Evolutionary conservation across 1,140 invertebrate species (phyloP).

Genomic region (Ceratina calcarata): DNA sequence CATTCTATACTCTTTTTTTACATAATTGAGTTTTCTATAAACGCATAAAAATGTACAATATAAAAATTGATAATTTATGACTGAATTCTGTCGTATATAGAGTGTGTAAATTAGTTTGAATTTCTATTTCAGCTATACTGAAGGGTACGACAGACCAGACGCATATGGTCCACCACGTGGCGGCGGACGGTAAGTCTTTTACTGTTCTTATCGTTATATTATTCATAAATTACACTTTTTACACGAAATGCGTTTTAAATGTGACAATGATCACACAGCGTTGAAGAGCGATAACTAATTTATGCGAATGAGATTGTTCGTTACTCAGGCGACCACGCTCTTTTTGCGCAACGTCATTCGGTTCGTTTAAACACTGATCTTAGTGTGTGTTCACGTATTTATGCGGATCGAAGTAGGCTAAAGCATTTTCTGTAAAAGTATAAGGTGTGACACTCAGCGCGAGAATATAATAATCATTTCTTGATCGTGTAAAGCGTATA

Average conservation of each 20-base stretch:
- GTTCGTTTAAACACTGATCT: conserved; percentile 42
- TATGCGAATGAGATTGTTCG: conserved; percentile 57
- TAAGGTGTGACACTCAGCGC: conserved; percentile 76
- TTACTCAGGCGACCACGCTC: conserved; percentile 50
- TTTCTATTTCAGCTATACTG: conserved; percentile 60
- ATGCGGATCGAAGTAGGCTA: conserved; percentile 63
- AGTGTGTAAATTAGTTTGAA: not conserved
- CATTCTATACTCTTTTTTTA: too few species aligned
- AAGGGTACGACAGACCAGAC: conserved; percentile 78
- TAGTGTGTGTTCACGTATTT: conserved; percentile 40
- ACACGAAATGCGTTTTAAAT: conserved; percentile 64
- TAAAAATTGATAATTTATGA: too few species aligned
- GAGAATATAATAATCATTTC: conserved; percentile 29
- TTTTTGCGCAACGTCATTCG: conserved; percentile 61
- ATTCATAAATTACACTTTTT: conserved; percentile 44
- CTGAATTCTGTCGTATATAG: too few species aligned
- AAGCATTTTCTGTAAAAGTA: conserved; percentile 73
- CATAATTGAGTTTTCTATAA: too few species aligned
- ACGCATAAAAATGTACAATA: too few species aligned
- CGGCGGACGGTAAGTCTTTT: conserved; percentile 76
- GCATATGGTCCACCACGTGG: conserved; percentile 77
- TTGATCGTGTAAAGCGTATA: conserved; percentile 28
- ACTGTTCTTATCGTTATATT: conserved; percentile 6
- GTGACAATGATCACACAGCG: conserved; percentile 54
- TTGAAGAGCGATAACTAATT: conserved; percentile 67